Evolutionary conservation across 2,888 invertebrate species (phyloP).

Genomic region (Leucophenga montana): DNA sequence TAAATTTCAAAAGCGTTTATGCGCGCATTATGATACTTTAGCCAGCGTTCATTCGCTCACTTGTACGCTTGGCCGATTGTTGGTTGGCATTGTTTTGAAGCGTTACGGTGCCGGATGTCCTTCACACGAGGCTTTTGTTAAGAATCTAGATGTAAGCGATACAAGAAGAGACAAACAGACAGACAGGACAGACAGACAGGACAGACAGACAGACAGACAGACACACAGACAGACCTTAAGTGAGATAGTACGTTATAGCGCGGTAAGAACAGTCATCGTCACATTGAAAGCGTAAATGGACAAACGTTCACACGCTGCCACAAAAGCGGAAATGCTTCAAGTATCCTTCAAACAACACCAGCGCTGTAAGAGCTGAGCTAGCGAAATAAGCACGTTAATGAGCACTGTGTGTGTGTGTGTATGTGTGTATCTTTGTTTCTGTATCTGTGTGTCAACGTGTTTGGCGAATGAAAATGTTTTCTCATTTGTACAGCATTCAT

Average conservation of each 20-base stretch:
- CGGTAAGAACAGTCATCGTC: too few species aligned
- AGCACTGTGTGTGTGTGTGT: neutral
- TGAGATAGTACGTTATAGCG: too few species aligned
- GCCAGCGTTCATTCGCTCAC: constrained; percentile 13
- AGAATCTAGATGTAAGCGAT: neutral
- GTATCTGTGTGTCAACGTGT: neutral
- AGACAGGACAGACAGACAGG: neutral
- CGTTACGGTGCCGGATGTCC: constrained; percentile 32
- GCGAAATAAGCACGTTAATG: constrained; percentile 17
- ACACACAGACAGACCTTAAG: neutral
- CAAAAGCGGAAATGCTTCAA: constrained; percentile 9
- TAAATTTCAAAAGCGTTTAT: constrained; percentile 46
- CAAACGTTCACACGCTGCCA: neutral
- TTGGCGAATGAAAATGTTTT: constrained; percentile 2
- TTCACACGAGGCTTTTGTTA: neutral
- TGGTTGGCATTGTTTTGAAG: neutral
- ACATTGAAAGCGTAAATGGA: neutral
- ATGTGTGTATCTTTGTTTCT: neutral
- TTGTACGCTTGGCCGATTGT: constrained; percentile 23
- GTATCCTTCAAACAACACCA: neutral
- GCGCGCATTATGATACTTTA: constrained; percentile 42
- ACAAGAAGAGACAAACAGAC: neutral
- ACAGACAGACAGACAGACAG: neutral
- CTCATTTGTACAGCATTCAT: neutral
- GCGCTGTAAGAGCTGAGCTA: neutral